Percentiles rank a stretch among this genome's conserved stretches.
phyloP scores from a whole-genome alignment of 2,113 vertebrate species.

The Craseonycteris thonglongyai region DNA sequence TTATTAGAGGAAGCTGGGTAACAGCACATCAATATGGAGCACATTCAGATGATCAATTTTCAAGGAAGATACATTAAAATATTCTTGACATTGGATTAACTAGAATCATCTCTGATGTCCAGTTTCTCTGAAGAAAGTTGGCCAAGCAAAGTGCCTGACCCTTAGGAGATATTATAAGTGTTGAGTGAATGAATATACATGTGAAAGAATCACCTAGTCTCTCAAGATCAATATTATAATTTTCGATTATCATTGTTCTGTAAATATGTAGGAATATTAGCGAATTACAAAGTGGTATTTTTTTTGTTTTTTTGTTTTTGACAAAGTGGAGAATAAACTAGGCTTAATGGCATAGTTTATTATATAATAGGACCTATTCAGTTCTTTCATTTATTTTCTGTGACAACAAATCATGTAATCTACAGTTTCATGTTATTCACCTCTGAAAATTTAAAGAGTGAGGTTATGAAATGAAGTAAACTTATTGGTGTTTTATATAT shows the following conservation, averaged over 20 bases:
- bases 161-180: background rate
- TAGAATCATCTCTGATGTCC: background rate
- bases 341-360: background rate
- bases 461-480: background rate
- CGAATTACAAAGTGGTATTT: background rate
- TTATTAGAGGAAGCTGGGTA: background rate
- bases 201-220: background rate
- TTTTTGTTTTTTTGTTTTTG: too few species aligned
- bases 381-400: background rate
- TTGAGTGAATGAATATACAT: background rate
- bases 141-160: background rate
- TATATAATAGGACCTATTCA: background rate
- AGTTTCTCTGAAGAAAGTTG: background rate
- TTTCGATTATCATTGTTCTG: background rate
- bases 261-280: background rate
- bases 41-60: background rate
- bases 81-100: background rate
- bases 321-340: background rate
- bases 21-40: background rate
- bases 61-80: conserved; percentile 19
- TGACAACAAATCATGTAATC: background rate
- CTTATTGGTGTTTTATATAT: background rate
- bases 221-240: background rate
- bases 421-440: background rate
- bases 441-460: background rate